Conservation (phyloP, 1,140 invertebrate genomes). For the Drosophila sulfurigaster region DNA sequence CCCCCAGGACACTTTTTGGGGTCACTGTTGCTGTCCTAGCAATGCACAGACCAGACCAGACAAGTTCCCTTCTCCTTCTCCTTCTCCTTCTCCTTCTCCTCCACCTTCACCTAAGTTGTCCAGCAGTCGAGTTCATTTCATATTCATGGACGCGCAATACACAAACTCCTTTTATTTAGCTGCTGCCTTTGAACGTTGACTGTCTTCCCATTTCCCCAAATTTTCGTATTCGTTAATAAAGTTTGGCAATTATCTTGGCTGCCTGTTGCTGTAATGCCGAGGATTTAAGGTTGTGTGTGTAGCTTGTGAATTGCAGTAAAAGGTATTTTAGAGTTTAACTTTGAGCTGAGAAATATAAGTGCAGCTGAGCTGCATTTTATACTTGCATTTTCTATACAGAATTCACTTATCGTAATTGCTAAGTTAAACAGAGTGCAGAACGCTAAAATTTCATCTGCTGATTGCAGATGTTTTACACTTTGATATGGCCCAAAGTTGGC, state of each 20-base stretch:
- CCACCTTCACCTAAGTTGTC: slow-evolving; percentile 8
- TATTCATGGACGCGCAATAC: slow-evolving; percentile 74
- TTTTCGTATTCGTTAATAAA: slow-evolving; percentile 72
- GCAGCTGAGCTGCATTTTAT: no score
- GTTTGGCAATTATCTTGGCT: slow-evolving; percentile 74
- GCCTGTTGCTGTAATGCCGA: slow-evolving; percentile 65
- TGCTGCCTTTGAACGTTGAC: slow-evolving; percentile 15
- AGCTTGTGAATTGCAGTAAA: slow-evolving; percentile 11
- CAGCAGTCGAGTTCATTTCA: slow-evolving; percentile 63
- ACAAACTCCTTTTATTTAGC: slow-evolving; percentile 51
- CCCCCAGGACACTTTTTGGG: slow-evolving; percentile 15
- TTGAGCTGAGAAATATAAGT: not conserved
- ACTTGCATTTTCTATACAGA: slow-evolving; percentile 5
- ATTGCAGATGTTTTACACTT: slow-evolving; percentile 5
- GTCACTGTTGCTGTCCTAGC: slow-evolving; percentile 2
- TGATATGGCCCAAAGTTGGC: slow-evolving; percentile 18
- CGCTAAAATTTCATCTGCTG: slow-evolving; percentile 7
- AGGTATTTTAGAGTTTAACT: slow-evolving; percentile 10
- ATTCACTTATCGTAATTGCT: slow-evolving; percentile 23
- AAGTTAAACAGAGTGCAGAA: slow-evolving; percentile 4
- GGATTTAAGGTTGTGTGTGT: slow-evolving; percentile 33
- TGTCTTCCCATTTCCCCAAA: slow-evolving; percentile 13
- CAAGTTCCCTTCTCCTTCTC: not conserved
- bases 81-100: slow-evolving; percentile 10
- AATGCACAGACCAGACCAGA: slow-evolving; percentile 10